These are phyloP conservation scores for Tragelaphus oryx DNA, from an alignment of 2,797 vertebrate species.

Conservation along the genomic window DNA sequence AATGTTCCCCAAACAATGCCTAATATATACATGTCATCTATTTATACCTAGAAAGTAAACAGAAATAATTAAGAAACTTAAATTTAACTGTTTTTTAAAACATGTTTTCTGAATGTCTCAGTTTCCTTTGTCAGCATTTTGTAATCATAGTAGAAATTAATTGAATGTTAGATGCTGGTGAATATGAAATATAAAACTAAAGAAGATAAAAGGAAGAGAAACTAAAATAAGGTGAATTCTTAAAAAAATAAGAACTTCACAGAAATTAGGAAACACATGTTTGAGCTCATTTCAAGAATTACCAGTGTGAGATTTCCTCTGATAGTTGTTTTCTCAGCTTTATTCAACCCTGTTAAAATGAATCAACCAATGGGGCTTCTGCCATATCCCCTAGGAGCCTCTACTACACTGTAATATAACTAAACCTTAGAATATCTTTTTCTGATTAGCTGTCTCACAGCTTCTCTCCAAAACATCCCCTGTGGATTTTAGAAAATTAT, in stretches of 20 bases:
- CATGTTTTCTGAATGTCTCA: background rate
- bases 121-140: background rate
- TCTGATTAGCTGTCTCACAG: slow-evolving; percentile 60
- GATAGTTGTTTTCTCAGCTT: slow-evolving; percentile 33
- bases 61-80: background rate
- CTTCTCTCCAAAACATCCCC: slow-evolving; percentile 50
- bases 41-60: slow-evolving; percentile 32
- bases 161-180: slow-evolving; percentile 4
- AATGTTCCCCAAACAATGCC: background rate
- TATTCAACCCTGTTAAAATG: slow-evolving; percentile 36
- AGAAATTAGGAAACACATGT: slow-evolving; percentile 35
- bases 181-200: background rate
- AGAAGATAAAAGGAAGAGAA: background rate
- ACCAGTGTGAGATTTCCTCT: slow-evolving; percentile 36
- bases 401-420: slow-evolving; percentile 32
- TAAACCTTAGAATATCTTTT: slow-evolving; percentile 56
- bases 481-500: slow-evolving; percentile 56
- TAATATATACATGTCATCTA: background rate
- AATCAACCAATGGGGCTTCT: slow-evolving; percentile 39
- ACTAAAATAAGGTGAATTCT: slow-evolving; percentile 13
- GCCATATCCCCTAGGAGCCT: background rate
- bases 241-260: background rate
- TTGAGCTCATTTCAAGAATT: slow-evolving; percentile 48
- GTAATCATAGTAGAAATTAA: background rate
- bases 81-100: background rate